Percentiles rank a stretch among this genome's conserved stretches.
phyloP scores from a whole-genome alignment of 2,113 vertebrate species.

The Ptyas mucosa region DNA sequence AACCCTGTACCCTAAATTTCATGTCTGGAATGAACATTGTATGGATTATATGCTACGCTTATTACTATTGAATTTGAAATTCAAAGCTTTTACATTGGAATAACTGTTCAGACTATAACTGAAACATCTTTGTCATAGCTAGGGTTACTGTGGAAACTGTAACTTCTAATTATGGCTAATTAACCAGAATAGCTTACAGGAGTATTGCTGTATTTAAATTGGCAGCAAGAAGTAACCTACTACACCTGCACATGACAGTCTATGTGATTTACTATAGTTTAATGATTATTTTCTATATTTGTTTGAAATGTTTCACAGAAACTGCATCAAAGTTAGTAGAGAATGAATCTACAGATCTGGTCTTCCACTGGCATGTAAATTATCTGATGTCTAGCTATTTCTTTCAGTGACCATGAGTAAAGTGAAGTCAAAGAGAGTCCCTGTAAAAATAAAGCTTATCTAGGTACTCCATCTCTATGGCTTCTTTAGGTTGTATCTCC shows the following conservation, averaged over 20 bases:
- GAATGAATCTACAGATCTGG: not conserved
- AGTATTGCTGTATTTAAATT: conserved; percentile 9
- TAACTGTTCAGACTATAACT: not conserved
- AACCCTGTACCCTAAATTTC: not conserved
- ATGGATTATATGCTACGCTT: not conserved
- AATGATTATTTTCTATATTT: not conserved
- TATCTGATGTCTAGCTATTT: not conserved
- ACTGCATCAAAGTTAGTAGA: not conserved
- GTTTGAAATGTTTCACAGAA: not conserved
- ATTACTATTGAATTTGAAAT: not conserved
- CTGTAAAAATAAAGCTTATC: not conserved
- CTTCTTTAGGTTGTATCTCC: not conserved
- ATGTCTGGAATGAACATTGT: not conserved
- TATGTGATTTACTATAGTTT: not conserved
- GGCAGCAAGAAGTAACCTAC: conserved; percentile 20
- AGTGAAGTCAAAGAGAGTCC: not conserved
- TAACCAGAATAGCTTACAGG: conserved; percentile 4
- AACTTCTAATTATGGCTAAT: conserved; percentile 18
- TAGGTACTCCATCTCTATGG: not conserved
- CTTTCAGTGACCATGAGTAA: not conserved
- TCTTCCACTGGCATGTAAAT: not conserved
- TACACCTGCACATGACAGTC: not conserved
- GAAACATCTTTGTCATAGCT: conserved; percentile 13
- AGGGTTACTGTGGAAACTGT: conserved; percentile 10
- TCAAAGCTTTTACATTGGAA: not conserved